These are phyloP conservation scores for Neosilurus mollespiculum DNA, from an alignment of 2,797 vertebrate species.

Conservation along the genomic window DNA sequence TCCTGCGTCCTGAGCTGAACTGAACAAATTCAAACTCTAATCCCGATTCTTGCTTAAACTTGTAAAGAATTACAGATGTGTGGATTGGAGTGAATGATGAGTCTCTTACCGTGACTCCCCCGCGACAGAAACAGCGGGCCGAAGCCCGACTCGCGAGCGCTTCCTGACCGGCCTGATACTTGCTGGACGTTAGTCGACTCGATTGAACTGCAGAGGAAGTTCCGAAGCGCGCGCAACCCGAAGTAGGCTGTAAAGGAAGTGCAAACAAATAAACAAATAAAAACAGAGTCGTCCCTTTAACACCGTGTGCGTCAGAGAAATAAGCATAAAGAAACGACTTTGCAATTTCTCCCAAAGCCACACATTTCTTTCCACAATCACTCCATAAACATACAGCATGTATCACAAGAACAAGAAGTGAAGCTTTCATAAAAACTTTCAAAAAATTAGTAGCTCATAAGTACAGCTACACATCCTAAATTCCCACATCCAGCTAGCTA, in stretches of 20 bases:
- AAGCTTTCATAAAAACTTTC: no score
- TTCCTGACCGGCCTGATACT: slow-evolving; percentile 54
- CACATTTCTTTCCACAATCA: not conserved
- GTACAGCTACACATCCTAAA: not conserved
- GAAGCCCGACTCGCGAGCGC: slow-evolving; percentile 68
- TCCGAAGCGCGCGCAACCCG: slow-evolving; percentile 27
- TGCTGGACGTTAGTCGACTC: slow-evolving; percentile 40
- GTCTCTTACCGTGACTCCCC: slow-evolving; percentile 72
- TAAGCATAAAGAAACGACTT: not conserved
- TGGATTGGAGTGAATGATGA: not conserved
- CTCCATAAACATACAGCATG: not conserved
- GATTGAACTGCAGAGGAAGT: slow-evolving; percentile 34
- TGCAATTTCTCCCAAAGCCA: not conserved
- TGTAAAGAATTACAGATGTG: not conserved
- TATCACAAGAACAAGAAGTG: no score
- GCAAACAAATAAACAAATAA: not conserved
- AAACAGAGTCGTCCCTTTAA: not conserved
- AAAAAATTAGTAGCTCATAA: no score
- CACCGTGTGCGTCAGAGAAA: not conserved
- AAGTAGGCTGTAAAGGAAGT: slow-evolving; percentile 43
- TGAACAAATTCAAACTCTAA: not conserved
- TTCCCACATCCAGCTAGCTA: no score
- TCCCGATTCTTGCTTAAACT: not conserved
- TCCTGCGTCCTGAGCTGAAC: not conserved
- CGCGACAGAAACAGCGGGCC: slow-evolving; percentile 75